These are phyloP conservation scores for Microctonus aethiopoides DNA, from an alignment of 2,888 invertebrate species.

Conservation along the genomic window DNA sequence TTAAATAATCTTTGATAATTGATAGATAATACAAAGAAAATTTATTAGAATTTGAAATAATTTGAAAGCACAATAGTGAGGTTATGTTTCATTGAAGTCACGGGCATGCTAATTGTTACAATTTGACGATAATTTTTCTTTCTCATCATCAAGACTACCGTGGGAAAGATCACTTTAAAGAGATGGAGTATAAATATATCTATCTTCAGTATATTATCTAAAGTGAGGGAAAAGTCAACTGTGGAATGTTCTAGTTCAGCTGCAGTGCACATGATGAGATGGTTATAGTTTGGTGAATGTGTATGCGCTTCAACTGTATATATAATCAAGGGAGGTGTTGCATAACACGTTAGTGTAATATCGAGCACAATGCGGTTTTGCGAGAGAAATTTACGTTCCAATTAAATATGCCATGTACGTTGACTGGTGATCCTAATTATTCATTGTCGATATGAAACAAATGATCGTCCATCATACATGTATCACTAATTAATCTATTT, in stretches of 20 bases:
- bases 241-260: conserved; percentile 1
- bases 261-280: neutral
- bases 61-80: neutral
- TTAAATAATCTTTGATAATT: neutral
- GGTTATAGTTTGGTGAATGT: neutral
- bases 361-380: neutral
- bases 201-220: no score
- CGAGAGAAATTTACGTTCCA: neutral
- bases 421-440: neutral
- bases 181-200: no score
- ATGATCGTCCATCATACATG: no score
- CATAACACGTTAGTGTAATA: neutral
- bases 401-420: neutral
- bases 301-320: neutral
- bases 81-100: neutral
- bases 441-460: neutral
- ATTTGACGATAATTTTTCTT: neutral
- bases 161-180: conserved; percentile 14
- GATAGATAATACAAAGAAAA: neutral
- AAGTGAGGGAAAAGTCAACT: neutral
- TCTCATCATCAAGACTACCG: neutral
- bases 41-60: no score
- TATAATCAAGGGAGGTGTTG: neutral
- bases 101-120: neutral
- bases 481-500: neutral